Percentiles rank a stretch among this genome's conserved stretches.
phyloP scores from a whole-genome alignment of 2,888 invertebrate species.

The Pammene fasciana region DNA sequence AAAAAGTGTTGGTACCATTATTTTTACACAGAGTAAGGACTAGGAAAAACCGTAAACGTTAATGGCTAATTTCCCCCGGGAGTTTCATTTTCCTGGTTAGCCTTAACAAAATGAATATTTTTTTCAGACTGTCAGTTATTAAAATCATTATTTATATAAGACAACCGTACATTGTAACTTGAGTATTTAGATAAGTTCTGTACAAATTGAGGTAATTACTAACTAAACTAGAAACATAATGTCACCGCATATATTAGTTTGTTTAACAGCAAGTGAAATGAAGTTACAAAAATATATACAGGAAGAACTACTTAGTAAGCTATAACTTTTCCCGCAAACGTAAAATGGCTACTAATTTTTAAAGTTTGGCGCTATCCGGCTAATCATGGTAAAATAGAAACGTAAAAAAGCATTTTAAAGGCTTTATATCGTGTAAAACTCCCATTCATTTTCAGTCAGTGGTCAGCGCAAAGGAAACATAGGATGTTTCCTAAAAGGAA shows the following conservation, averaged over 20 bases:
- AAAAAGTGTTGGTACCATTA: neutral
- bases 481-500: conserved; percentile 51
- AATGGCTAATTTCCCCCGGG: conserved; percentile 75
- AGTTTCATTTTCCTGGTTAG: conserved; percentile 66
- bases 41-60: conserved; percentile 68
- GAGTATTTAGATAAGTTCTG: too few species aligned
- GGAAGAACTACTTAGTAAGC: neutral
- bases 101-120: conserved; percentile 45
- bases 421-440: conserved; percentile 26
- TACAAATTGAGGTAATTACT: too few species aligned
- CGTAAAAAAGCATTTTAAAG: conserved; percentile 13
- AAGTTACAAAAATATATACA: neutral
- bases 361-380: neutral
- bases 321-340: neutral
- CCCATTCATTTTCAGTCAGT: conserved; percentile 35
- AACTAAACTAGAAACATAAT: too few species aligned
- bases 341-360: neutral
- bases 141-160: neutral
- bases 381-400: conserved; percentile 9
- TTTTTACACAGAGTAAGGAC: conserved; percentile 60
- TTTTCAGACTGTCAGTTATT: conserved; percentile 20
- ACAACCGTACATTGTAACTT: too few species aligned
- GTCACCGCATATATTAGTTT: too few species aligned
- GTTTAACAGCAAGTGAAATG: too few species aligned
- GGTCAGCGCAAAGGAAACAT: conserved; percentile 41